phyloP scores from a whole-genome alignment of 2,888 invertebrate genomes.

The Nephrotoma flavescens region DNA sequence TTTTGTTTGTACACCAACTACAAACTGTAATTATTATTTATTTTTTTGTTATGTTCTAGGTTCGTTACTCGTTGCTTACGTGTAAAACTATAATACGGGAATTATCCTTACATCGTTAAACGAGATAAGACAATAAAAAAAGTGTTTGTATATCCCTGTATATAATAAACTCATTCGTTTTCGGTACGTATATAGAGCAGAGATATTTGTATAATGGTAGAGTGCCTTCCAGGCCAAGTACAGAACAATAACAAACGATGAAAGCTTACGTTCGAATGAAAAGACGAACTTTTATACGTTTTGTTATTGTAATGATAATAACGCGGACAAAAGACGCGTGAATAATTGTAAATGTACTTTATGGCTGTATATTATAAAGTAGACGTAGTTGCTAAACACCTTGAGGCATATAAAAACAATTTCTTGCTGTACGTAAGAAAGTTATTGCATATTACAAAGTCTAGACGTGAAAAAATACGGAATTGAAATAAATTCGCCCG shows the following conservation, averaged over 20 bases:
- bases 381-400: background rate
- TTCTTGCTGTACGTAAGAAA: background rate
- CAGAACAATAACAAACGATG: background rate
- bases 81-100: background rate
- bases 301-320: background rate
- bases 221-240: background rate
- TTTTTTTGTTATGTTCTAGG: background rate
- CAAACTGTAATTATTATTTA: background rate
- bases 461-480: background rate
- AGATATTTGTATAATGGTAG: background rate
- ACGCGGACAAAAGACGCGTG: background rate
- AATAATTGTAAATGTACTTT: background rate
- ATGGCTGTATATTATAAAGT: background rate
- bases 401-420: background rate
- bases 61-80: background rate
- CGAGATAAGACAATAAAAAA: background rate
- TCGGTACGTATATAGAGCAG: background rate
- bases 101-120: background rate
- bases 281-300: background rate
- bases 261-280: background rate
- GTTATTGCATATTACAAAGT: background rate
- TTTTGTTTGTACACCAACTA: background rate
- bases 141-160: background rate
- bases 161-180: background rate
- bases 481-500: background rate